phyloP scores from a whole-genome alignment of 2,113 vertebrate species.

The Edolisoma coerulescens region DNA sequence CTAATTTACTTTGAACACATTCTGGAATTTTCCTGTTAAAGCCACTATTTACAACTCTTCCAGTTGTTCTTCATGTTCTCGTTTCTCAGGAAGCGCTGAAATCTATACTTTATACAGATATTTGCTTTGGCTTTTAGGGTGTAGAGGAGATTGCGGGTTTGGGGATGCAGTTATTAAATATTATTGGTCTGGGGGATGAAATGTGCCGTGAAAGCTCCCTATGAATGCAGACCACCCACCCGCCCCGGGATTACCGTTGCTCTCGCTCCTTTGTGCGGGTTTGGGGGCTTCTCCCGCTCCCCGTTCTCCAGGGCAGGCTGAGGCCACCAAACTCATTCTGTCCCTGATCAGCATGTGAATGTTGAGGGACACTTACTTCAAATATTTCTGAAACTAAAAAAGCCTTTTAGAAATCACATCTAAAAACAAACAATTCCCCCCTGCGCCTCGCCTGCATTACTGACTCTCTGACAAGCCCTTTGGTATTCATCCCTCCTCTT shows the following conservation, averaged over 20 bases:
- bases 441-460: not conserved
- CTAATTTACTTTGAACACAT: slow-evolving; percentile 66
- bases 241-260: not conserved
- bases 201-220: slow-evolving; percentile 7
- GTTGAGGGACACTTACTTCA: slow-evolving; percentile 13
- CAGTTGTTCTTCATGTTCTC: not conserved
- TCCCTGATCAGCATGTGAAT: slow-evolving; percentile 47
- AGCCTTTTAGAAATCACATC: slow-evolving; percentile 53
- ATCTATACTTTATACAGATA: not conserved
- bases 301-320: not conserved
- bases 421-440: slow-evolving; percentile 46
- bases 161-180: not conserved
- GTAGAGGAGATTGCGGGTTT: not conserved
- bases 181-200: not conserved
- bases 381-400: slow-evolving; percentile 56
- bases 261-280: slow-evolving; percentile 6
- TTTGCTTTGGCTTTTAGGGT: slow-evolving; percentile 25
- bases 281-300: not conserved
- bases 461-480: slow-evolving; percentile 15
- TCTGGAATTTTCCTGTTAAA: slow-evolving; percentile 54
- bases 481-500: slow-evolving; percentile 3
- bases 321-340: slow-evolving; percentile 13
- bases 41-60: slow-evolving; percentile 6
- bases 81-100: slow-evolving; percentile 1
- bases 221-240: slow-evolving; percentile 57